Evolutionary conservation across 2,888 invertebrate species (phyloP).

Genomic region (Agriopis leucophaearia): DNA sequence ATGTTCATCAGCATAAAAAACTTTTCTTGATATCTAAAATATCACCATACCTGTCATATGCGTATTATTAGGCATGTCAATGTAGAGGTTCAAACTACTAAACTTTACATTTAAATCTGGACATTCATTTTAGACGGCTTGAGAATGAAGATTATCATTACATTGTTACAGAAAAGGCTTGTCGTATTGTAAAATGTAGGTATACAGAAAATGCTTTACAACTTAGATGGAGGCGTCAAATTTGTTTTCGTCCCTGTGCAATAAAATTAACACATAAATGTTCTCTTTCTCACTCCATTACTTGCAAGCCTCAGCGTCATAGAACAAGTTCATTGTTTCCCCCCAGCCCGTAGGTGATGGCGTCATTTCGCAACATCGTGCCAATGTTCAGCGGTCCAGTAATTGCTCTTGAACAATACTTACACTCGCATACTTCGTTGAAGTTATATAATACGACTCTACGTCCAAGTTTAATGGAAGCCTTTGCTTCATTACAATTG

Average conservation of each 20-base stretch:
- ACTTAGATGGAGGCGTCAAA: background rate
- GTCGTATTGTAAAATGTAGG: background rate
- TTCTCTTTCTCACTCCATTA: constrained; percentile 40
- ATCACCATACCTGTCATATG: too few species aligned
- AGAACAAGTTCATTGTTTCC: constrained; percentile 55
- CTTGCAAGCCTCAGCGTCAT: constrained; percentile 41
- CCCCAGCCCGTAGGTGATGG: constrained; percentile 45
- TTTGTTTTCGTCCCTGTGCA: constrained; percentile 28
- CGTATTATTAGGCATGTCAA: too few species aligned
- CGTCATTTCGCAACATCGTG: constrained; percentile 46
- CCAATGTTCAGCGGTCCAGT: constrained; percentile 30
- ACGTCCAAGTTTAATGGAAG: background rate
- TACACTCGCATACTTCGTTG: constrained; percentile 11
- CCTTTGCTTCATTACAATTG: too few species aligned
- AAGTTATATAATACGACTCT: constrained; percentile 1
- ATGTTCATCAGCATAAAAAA: too few species aligned
- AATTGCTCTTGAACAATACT: constrained; percentile 38
- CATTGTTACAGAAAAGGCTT: background rate
- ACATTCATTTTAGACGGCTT: too few species aligned
- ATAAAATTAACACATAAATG: constrained; percentile 44
- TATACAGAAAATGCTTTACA: background rate
- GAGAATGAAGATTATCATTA: too few species aligned
- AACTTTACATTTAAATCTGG: too few species aligned
- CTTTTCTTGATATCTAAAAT: too few species aligned
- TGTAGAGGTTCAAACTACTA: too few species aligned